phyloP scores from a whole-genome alignment of 2,888 invertebrate species.

The Trissolcus japonicus region DNA sequence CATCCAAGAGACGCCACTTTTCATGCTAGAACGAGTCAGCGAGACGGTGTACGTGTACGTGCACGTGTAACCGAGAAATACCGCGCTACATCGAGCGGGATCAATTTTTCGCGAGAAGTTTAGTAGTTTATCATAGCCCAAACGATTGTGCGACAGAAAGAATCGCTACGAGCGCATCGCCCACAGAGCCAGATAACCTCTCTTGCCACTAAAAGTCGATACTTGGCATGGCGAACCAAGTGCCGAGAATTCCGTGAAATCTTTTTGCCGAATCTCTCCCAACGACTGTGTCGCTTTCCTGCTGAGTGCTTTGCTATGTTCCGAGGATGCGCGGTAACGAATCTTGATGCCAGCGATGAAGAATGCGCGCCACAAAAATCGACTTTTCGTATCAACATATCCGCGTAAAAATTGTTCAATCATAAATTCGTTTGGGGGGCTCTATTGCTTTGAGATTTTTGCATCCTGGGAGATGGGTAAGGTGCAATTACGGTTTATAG shows the following conservation, averaged over 20 bases:
- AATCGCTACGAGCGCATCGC: conserved; percentile 60
- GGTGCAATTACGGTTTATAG: conserved; percentile 1
- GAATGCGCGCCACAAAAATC: conserved; percentile 42
- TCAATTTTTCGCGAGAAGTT: conserved; percentile 64
- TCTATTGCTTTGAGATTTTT: conserved; percentile 22
- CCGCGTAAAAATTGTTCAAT: conserved; percentile 38
- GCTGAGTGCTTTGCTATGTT: conserved; percentile 58
- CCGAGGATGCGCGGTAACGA: conserved; percentile 44
- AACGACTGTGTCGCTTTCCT: conserved; percentile 49
- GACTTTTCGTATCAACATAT: conserved; percentile 36
- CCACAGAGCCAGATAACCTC: conserved; percentile 67
- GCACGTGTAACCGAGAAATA: conserved; percentile 30
- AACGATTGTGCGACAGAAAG: conserved; percentile 39
- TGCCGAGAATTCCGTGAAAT: conserved; percentile 52
- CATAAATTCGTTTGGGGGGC: conserved; percentile 39
- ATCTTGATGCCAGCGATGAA: conserved; percentile 47
- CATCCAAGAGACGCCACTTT: conserved; percentile 25
- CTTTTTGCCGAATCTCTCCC: conserved; percentile 57
- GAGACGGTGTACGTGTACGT: conserved; percentile 17
- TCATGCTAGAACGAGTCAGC: conserved; percentile 26
- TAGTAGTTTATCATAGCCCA: conserved; percentile 63
- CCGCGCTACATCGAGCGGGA: conserved; percentile 28
- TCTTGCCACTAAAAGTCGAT: conserved; percentile 58
- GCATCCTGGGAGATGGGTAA: conserved; percentile 3
- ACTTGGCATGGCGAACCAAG: conserved; percentile 51